Evolutionary conservation across 1,140 invertebrate genomes (phyloP).

Genomic region (Dreissena rostriformis): DNA sequence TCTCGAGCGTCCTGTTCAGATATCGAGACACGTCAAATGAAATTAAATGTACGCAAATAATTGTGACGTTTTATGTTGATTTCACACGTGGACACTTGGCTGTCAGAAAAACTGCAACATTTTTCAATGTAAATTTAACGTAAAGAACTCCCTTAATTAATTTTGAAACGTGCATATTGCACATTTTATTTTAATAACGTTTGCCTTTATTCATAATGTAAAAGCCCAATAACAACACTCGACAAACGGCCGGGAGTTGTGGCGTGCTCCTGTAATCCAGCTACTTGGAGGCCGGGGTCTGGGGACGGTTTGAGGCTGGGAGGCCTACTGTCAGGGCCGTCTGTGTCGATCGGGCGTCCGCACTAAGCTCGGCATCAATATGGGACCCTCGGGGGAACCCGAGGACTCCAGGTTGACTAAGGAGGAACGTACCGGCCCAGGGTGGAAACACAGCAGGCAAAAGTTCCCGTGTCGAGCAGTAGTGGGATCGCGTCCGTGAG

Average conservation of each 20-base stretch:
- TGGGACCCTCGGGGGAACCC: slow-evolving; percentile 82
- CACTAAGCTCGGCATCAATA: slow-evolving; percentile 93
- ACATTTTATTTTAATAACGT: too few species aligned
- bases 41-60: too few species aligned
- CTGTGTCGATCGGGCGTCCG: slow-evolving; percentile 84
- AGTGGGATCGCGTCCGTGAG: slow-evolving; percentile 98
- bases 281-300: slow-evolving; percentile 87
- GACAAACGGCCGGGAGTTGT: slow-evolving; percentile 76
- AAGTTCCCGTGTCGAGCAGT: slow-evolving; percentile 97
- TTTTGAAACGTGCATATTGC: too few species aligned
- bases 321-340: slow-evolving; percentile 44
- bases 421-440: slow-evolving; percentile 97
- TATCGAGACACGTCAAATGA: too few species aligned
- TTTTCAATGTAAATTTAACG: too few species aligned
- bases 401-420: slow-evolving; percentile 89
- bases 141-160: too few species aligned
- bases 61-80: too few species aligned
- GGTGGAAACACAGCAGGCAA: slow-evolving; percentile 98
- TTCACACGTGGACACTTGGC: too few species aligned
- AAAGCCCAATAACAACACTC: too few species aligned
- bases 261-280: slow-evolving; percentile 94
- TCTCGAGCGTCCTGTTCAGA: too few species aligned
- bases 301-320: slow-evolving; percentile 89
- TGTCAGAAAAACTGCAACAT: too few species aligned
- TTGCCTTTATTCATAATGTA: too few species aligned